A percentile compares a stretch with the other conserved stretches of the same genome.
These are phyloP conservation scores for Olivierus martensii DNA, from an alignment of 1,140 invertebrate genomes.

Conservation along the genomic window DNA sequence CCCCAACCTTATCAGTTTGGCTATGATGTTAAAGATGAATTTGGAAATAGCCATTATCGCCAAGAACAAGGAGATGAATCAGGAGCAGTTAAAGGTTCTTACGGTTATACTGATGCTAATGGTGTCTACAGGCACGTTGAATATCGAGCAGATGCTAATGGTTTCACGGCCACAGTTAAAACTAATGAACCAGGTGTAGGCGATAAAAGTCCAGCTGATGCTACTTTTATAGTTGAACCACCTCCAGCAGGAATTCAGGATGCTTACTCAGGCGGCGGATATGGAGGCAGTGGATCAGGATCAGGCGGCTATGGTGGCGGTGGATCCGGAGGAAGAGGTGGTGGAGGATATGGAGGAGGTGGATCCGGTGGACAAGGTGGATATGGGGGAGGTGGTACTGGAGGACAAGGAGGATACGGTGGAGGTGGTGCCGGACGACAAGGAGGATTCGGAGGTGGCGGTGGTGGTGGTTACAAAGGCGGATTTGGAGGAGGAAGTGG, in stretches of 20 bases:
- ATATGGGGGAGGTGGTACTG: background rate
- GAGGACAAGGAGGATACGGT: background rate
- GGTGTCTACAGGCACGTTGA: slow-evolving; percentile 16
- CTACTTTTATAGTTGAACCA: slow-evolving; percentile 12
- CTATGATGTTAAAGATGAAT: slow-evolving; percentile 17
- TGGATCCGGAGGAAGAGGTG: slow-evolving; percentile 1
- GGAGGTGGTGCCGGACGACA: background rate
- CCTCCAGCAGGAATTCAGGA: slow-evolving; percentile 14
- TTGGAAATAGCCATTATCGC: slow-evolving; percentile 17
- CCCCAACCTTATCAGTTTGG: slow-evolving; percentile 18
- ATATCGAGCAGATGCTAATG: slow-evolving; percentile 17
- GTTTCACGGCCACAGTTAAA: slow-evolving; percentile 17
- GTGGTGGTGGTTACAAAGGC: slow-evolving; percentile 22
- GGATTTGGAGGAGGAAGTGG: slow-evolving; percentile 6
- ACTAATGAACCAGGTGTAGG: slow-evolving; percentile 19
- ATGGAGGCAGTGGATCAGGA: background rate
- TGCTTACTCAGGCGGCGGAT: slow-evolving; percentile 5
- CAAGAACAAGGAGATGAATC: slow-evolving; percentile 16
- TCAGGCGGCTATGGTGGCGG: slow-evolving; percentile 18
- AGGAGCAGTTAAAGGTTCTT: slow-evolving; percentile 15
- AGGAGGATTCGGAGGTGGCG: slow-evolving; percentile 16
- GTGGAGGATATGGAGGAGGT: background rate
- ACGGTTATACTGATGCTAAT: slow-evolving; percentile 16
- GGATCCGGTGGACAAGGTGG: background rate
- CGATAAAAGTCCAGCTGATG: slow-evolving; percentile 19